Percentiles rank a stretch among this genome's conserved stretches.
Evolutionary conservation across 2,888 invertebrate species (phyloP).

Genomic region (Clusia tigrina): DNA sequence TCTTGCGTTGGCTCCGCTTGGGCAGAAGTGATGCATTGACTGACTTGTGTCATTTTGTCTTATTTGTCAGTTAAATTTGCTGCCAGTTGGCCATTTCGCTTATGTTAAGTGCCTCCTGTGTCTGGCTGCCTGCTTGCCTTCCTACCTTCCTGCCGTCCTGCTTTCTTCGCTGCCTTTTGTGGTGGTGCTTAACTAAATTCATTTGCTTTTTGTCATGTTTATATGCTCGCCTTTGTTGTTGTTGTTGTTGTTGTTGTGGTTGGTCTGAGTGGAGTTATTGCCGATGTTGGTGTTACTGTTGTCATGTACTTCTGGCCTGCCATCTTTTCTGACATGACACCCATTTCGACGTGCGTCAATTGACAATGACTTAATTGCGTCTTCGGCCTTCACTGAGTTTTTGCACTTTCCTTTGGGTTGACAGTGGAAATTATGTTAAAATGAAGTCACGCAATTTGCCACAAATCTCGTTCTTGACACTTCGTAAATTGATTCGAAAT

Average conservation of each 20-base stretch:
- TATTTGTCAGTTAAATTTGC: conserved; percentile 56
- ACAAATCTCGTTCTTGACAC: too few relatives aligned
- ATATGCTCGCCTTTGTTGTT: conserved; percentile 10
- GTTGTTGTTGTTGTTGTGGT: not conserved
- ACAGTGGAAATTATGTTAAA: not conserved
- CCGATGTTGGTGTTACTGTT: not conserved
- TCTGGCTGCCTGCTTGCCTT: not conserved
- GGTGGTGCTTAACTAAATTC: conserved; percentile 17
- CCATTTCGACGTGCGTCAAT: conserved; percentile 28
- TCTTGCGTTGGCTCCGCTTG: not conserved
- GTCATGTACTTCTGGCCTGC: not conserved
- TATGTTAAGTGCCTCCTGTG: not conserved
- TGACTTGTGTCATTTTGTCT: conserved; percentile 63
- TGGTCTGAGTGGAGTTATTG: not conserved
- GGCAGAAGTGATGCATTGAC: conserved; percentile 49
- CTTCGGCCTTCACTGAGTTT: not conserved
- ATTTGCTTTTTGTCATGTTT: conserved; percentile 21
- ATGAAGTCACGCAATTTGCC: too few relatives aligned
- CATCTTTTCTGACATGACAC: conserved; percentile 23
- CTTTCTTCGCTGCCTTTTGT: not conserved
- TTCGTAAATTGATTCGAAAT: too few relatives aligned
- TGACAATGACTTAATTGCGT: conserved; percentile 30
- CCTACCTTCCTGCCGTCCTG: not conserved
- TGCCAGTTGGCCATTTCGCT: not conserved
- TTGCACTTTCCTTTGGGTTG: conserved; percentile 38